Evolutionary conservation across 2,888 invertebrate species (phyloP).

Genomic region (Cryptophagus acutangulus): DNA sequence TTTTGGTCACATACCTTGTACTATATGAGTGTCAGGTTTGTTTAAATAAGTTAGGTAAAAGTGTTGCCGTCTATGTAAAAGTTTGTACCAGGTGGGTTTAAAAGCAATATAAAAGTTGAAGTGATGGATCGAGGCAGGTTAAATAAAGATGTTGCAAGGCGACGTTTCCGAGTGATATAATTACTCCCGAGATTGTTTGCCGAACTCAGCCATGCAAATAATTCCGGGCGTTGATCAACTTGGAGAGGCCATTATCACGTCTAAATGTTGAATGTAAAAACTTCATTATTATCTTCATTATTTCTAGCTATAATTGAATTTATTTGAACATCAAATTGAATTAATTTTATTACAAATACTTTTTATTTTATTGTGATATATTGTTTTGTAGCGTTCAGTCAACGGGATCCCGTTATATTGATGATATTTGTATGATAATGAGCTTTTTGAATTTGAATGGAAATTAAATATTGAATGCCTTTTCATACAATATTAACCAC

Average conservation of each 20-base stretch:
- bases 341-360: too few species aligned
- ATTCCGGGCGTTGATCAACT: slow-evolving; percentile 37
- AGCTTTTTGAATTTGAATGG: too few species aligned
- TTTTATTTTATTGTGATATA: too few species aligned
- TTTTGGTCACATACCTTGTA: too few species aligned
- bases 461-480: too few species aligned
- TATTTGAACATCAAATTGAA: slow-evolving; percentile 13
- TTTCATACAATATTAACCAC: too few species aligned
- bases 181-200: slow-evolving; percentile 37
- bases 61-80: slow-evolving; percentile 20
- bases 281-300: slow-evolving; percentile 26
- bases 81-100: slow-evolving; percentile 26
- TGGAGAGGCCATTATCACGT: slow-evolving; percentile 32
- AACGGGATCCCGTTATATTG: too few species aligned
- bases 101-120: slow-evolving; percentile 25
- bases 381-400: too few species aligned
- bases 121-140: slow-evolving; percentile 22
- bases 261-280: slow-evolving; percentile 24
- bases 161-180: slow-evolving; percentile 31
- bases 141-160: slow-evolving; percentile 27
- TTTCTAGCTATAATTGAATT: slow-evolving; percentile 22
- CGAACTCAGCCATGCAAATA: slow-evolving; percentile 37
- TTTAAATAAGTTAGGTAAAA: slow-evolving; percentile 7
- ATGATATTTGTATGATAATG: too few species aligned
- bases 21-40: slow-evolving; percentile 8